Conservation (phyloP, 2,113 vertebrate genomes). For the Nibea coibor region DNA sequence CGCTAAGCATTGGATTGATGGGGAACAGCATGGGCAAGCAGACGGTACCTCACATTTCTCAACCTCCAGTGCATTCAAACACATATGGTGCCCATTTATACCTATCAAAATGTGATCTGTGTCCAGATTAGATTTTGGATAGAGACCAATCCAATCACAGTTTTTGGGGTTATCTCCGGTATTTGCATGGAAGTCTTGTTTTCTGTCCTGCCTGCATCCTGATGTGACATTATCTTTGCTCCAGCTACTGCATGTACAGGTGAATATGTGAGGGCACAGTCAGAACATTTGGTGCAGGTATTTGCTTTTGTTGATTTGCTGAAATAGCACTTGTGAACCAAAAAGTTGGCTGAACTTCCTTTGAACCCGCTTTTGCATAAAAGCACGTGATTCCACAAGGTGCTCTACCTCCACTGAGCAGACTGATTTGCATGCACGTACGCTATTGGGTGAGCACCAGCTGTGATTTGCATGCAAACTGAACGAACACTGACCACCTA, state of each 20-base stretch:
- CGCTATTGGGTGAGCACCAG: slow-evolving; percentile 32
- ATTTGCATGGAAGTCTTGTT: neutral
- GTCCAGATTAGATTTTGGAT: slow-evolving; percentile 29
- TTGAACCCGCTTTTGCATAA: slow-evolving; percentile 52
- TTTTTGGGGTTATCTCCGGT: neutral
- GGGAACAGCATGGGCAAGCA: slow-evolving; percentile 29
- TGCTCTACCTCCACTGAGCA: slow-evolving; percentile 28
- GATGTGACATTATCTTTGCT: neutral
- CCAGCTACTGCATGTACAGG: neutral
- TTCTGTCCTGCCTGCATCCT: neutral
- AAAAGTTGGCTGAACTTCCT: slow-evolving; percentile 47
- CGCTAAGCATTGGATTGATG: slow-evolving; percentile 37
- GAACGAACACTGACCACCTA: slow-evolving; percentile 6
- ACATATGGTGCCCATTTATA: slow-evolving; percentile 35
- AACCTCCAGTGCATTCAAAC: slow-evolving; percentile 4
- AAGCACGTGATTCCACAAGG: slow-evolving; percentile 30
- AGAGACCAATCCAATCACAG: neutral
- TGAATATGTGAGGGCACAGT: neutral
- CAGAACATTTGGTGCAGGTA: neutral
- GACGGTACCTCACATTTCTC: slow-evolving; percentile 7
- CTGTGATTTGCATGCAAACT: slow-evolving; percentile 27
- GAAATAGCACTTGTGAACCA: neutral
- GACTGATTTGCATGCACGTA: slow-evolving; percentile 48
- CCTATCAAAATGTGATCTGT: slow-evolving; percentile 18
- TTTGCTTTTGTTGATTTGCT: neutral